These are phyloP conservation scores for Philonicus albiceps DNA, from an alignment of 2,888 invertebrate genomes.

Conservation along the genomic window DNA sequence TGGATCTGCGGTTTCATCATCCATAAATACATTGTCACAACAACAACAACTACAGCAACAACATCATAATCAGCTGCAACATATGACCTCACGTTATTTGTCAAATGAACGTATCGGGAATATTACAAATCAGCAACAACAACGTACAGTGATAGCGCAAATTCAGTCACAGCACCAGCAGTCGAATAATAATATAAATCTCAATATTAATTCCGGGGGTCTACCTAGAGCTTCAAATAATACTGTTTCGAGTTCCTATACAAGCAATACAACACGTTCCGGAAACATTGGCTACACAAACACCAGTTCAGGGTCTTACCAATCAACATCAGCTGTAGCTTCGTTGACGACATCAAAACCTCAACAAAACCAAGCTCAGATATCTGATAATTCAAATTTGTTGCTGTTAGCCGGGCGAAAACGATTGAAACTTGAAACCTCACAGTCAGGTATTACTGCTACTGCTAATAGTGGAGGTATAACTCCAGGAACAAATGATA, in stretches of 20 bases:
- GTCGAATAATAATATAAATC: slow-evolving; percentile 43
- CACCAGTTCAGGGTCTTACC: not conserved
- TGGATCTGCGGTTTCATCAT: slow-evolving; percentile 53
- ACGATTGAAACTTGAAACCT: slow-evolving; percentile 47
- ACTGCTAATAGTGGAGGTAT: slow-evolving; percentile 31
- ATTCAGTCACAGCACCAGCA: slow-evolving; percentile 53
- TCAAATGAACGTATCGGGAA: slow-evolving; percentile 26
- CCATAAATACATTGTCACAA: slow-evolving; percentile 51
- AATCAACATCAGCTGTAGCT: not conserved
- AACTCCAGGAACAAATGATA: slow-evolving; percentile 55
- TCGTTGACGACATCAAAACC: not conserved
- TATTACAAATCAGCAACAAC: slow-evolving; percentile 44
- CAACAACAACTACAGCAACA: slow-evolving; percentile 52
- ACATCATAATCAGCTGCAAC: slow-evolving; percentile 51
- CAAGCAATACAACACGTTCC: slow-evolving; percentile 45
- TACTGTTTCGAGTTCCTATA: slow-evolving; percentile 50
- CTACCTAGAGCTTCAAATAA: slow-evolving; percentile 39
- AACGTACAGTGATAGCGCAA: slow-evolving; percentile 45
- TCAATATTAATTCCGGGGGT: slow-evolving; percentile 1
- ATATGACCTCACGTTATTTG: slow-evolving; percentile 47
- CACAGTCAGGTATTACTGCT: slow-evolving; percentile 6
- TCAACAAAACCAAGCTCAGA: not conserved
- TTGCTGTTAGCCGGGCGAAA: slow-evolving; percentile 40
- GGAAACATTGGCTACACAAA: slow-evolving; percentile 6
- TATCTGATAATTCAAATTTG: slow-evolving; percentile 19